Percentiles rank a stretch among this genome's conserved stretches.
Conservation (phyloP, 2,797 vertebrate species). For the Poeciliopsis turneri region DNA sequence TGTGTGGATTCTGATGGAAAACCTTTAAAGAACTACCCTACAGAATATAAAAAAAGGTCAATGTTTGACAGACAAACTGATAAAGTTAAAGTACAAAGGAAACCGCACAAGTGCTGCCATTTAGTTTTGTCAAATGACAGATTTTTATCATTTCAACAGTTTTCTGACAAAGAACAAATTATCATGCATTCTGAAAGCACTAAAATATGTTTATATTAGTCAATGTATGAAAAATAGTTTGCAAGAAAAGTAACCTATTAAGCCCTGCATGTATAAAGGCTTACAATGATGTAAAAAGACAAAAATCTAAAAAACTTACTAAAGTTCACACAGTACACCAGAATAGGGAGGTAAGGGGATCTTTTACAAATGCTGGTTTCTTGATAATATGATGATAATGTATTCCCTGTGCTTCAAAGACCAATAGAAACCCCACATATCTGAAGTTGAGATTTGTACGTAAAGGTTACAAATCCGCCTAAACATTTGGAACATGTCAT, state of each 20-base stretch:
- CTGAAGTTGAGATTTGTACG: too few relatives aligned
- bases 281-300: not conserved
- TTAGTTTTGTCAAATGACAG: constrained; percentile 22
- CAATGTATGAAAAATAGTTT: not conserved
- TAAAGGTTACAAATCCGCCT: not conserved
- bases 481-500: not conserved
- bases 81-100: constrained; percentile 53
- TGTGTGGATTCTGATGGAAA: constrained; percentile 37
- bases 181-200: not conserved
- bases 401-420: not conserved
- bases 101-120: constrained; percentile 29
- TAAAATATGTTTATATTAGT: not conserved
- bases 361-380: not conserved
- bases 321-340: not conserved
- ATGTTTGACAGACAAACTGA: constrained; percentile 52
- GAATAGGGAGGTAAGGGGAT: not conserved
- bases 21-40: constrained; percentile 55
- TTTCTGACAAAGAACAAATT: not conserved
- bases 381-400: not conserved
- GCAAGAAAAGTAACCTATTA: not conserved
- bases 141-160: constrained; percentile 25
- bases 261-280: not conserved
- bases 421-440: not conserved
- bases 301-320: not conserved
- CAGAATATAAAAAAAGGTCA: constrained; percentile 73